Conservation (phyloP, 2,797 vertebrate genomes). For the Falco columbarius region DNA sequence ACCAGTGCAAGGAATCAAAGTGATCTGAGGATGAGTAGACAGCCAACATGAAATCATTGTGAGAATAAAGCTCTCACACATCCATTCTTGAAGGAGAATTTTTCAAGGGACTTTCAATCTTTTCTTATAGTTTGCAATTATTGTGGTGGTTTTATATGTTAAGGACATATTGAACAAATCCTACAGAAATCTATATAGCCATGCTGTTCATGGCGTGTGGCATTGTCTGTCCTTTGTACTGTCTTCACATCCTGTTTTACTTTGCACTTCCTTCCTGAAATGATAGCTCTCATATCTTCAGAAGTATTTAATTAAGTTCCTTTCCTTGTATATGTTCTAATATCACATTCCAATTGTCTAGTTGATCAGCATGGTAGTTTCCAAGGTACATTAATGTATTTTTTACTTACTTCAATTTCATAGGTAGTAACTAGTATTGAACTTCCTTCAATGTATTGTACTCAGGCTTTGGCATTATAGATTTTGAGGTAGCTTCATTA, state of each 20-base stretch:
- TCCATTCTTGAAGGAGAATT: background rate
- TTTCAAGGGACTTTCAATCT: background rate
- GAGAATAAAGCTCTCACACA: background rate
- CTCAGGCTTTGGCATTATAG: background rate
- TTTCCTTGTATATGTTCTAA: background rate
- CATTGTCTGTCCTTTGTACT: background rate
- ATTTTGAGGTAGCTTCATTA: slow-evolving; percentile 29
- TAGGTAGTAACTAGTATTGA: slow-evolving; percentile 26
- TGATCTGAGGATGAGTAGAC: background rate
- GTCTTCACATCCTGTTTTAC: background rate
- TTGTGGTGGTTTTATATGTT: background rate
- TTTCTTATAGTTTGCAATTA: background rate
- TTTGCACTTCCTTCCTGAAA: background rate
- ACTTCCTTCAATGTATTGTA: slow-evolving; percentile 17
- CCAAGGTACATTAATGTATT: background rate
- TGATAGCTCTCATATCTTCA: background rate
- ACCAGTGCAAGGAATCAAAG: background rate
- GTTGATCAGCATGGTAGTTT: background rate
- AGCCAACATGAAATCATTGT: background rate
- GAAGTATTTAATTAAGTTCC: background rate
- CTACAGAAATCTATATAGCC: background rate
- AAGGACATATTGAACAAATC: background rate
- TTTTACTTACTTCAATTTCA: slow-evolving; percentile 38
- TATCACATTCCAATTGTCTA: background rate
- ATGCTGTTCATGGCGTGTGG: accelerated